Evolutionary conservation across 2,113 vertebrate species (phyloP), one percentile per base, ranked within the genome.

Genomic region (Calidris pugnax): DNA sequence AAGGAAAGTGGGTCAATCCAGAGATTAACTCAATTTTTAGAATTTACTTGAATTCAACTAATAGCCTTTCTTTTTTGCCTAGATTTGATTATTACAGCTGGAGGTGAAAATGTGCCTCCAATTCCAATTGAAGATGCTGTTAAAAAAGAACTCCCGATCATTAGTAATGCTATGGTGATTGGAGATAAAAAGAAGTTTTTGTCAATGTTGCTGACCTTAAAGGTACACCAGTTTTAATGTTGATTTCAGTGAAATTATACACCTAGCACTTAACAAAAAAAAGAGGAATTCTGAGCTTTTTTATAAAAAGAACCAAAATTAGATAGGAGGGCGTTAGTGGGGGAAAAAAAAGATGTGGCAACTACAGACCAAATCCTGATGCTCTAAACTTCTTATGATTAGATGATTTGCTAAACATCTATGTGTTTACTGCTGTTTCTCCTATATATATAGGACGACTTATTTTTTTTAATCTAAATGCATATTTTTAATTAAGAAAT

Each of bases 1-100:
- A 66, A 76, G 79, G 35, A 47, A 51, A 82, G 35, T n/a, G 32
- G 10, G 10, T 82, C 4, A 1, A 47, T 80, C 26, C 33, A 72
- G 37, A 76, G 15, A 55, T 85, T 53, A 80, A 33, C 14, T 23
- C 56, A 48, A 55, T 48, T 4, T n/a, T 90, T 3, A 2, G 43
- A 75, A 60, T 77, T 80, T 33, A 51, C 59, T 50, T 85, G 28
- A 90, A 53, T 87, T 89, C 22, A 83, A 55, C 48, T 84, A 88
- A 91, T 15, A 82, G 32, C 43, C 37, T 89, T 96, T 74, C 13
- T 57, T 81, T 72, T 89, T 51, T 59, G n/a, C 68, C 77, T 96
- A 99, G 99, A 99, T 95, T 86, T 99, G 37, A 98, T 99, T 89
- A 98, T 99, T 96, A 99, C 99, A 7, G 98, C 99, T 4, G 98